Percentiles rank a stretch among this genome's conserved stretches.
Evolutionary conservation across 2,888 invertebrate species (phyloP).

Genomic region (Agrotis segetum): DNA sequence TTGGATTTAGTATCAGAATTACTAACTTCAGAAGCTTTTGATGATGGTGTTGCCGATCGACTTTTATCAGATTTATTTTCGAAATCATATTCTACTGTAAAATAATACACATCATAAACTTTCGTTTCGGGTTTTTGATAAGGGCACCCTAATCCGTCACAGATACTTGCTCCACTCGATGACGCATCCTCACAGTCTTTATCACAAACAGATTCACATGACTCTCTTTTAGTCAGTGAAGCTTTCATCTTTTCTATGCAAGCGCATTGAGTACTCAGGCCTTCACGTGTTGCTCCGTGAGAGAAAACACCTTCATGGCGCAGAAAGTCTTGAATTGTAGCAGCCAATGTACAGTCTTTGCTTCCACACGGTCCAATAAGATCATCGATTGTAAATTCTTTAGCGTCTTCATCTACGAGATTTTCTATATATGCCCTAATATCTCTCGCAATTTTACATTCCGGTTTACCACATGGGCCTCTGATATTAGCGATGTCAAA

Average conservation of each 20-base stretch:
- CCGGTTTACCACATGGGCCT: constrained; percentile 86
- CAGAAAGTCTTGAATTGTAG: constrained; percentile 83
- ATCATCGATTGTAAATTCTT: constrained; percentile 78
- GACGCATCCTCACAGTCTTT: constrained; percentile 75
- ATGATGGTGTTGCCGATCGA: not conserved
- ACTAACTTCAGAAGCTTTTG: not conserved
- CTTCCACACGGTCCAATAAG: constrained; percentile 87
- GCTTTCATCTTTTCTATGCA: constrained; percentile 82
- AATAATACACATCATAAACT: constrained; percentile 84
- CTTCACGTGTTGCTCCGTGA: constrained; percentile 73
- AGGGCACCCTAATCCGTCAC: constrained; percentile 79
- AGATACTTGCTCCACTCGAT: constrained; percentile 71
- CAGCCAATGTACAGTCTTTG: constrained; percentile 81
- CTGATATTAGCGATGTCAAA: constrained; percentile 85
- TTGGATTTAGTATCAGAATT: not conserved
- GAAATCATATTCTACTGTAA: constrained; percentile 83
- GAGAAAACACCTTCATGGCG: constrained; percentile 81
- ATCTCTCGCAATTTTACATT: constrained; percentile 85
- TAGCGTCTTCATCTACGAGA: constrained; percentile 83
- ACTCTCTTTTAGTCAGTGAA: constrained; percentile 72
- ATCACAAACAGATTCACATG: constrained; percentile 76
- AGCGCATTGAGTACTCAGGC: constrained; percentile 85
- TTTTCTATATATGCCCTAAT: constrained; percentile 84
- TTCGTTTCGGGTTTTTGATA: constrained; percentile 64
- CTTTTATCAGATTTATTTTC: constrained; percentile 57